These are phyloP conservation scores for Eupleurogrammus muticus DNA, from an alignment of 2,797 vertebrate genomes.

Conservation along the genomic window DNA sequence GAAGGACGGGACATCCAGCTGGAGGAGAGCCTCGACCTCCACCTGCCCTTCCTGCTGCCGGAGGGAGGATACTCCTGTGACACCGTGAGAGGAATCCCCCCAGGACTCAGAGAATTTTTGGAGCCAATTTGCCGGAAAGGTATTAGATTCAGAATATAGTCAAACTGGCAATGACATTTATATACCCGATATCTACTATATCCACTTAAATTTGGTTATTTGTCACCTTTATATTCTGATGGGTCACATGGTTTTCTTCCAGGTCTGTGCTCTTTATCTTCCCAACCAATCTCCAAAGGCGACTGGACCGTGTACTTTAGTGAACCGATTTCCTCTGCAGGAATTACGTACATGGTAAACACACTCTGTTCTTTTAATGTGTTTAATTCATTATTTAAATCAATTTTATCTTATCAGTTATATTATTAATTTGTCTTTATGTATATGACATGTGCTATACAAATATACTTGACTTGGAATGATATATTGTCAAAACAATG, in stretches of 20 bases:
- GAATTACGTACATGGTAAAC: conserved; percentile 53
- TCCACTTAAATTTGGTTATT: background rate
- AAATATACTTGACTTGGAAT: background rate
- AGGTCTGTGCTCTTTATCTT: conserved; percentile 91
- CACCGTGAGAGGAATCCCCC: conserved; percentile 90
- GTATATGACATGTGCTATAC: background rate
- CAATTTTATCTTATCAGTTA: no score
- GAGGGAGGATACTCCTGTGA: conserved; percentile 95
- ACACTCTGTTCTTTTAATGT: background rate
- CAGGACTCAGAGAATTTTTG: conserved; percentile 92
- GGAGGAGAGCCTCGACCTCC: conserved; percentile 92
- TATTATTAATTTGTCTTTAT: background rate
- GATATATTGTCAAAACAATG: background rate
- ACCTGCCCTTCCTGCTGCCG: conserved; percentile 93
- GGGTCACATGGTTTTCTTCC: background rate
- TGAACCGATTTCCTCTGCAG: conserved; percentile 64
- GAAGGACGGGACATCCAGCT: conserved; percentile 88
- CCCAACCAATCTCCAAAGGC: conserved; percentile 84
- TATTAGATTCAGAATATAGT: conserved; percentile 42
- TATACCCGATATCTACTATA: background rate
- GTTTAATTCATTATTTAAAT: background rate
- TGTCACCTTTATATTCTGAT: background rate
- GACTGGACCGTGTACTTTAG: conserved; percentile 92
- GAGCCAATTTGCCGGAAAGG: conserved; percentile 92
- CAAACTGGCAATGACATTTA: background rate